Conservation (phyloP, 2,888 invertebrate genomes). For the Parasteatoda lunata region DNA sequence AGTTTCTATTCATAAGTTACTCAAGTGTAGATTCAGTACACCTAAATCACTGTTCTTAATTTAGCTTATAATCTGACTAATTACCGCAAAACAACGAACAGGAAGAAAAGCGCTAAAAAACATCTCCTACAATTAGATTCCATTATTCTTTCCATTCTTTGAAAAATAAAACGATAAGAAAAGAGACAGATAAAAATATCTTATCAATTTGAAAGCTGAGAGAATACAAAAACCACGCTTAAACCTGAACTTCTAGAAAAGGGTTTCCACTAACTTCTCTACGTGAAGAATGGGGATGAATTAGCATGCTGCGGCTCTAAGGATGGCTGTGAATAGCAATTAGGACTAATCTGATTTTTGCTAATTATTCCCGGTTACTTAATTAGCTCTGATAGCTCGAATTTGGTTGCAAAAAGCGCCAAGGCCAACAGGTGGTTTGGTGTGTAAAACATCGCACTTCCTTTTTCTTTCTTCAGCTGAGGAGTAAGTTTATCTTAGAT, state of each 20-base stretch:
- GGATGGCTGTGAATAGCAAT: conserved; percentile 65
- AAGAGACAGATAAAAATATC: conserved; percentile 62
- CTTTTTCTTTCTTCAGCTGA: conserved; percentile 16
- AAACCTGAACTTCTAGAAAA: conserved; percentile 42
- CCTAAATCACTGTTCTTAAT: conserved; percentile 43
- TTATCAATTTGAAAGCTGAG: conserved; percentile 58
- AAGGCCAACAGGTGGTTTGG: conserved; percentile 65
- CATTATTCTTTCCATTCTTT: conserved; percentile 56
- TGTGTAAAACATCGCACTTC: conserved; percentile 28
- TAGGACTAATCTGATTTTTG: conserved; percentile 69
- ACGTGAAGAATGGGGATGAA: conserved; percentile 59
- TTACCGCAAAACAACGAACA: conserved; percentile 53
- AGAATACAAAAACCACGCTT: conserved; percentile 31
- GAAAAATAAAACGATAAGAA: conserved; percentile 54
- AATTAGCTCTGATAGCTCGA: conserved; percentile 68
- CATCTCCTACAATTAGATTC: conserved; percentile 52
- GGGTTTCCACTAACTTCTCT: conserved; percentile 22
- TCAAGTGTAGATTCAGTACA: background rate
- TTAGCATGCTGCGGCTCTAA: conserved; percentile 61
- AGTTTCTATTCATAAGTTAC: too few relatives aligned
- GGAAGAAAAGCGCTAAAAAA: conserved; percentile 18
- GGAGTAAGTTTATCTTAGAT: conserved; percentile 36
- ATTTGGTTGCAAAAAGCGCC: conserved; percentile 58
- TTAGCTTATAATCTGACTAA: conserved; percentile 46
- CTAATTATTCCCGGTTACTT: conserved; percentile 68